phyloP scores from a whole-genome alignment of 2,113 vertebrate genomes.

The Silurus asotus region DNA sequence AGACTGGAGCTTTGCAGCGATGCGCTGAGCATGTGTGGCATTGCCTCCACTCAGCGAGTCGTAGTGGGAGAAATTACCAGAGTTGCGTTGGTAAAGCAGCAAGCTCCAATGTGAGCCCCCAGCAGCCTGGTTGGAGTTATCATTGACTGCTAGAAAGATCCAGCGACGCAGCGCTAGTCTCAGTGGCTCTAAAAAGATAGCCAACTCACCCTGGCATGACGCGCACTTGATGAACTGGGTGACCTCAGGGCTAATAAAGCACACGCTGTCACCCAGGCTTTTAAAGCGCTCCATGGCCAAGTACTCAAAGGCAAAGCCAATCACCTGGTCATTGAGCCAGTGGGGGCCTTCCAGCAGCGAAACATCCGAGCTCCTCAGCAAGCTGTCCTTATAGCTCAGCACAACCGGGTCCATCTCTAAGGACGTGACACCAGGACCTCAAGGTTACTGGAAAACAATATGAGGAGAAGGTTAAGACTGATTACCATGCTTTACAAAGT shows the following conservation, averaged over 20 bases:
- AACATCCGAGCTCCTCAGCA: constrained; percentile 87
- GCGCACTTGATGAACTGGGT: constrained; percentile 97
- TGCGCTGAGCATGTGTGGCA: constrained; percentile 81
- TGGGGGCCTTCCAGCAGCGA: constrained; percentile 85
- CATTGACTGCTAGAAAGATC: constrained; percentile 91
- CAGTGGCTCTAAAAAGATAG: constrained; percentile 88
- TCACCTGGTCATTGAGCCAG: constrained; percentile 96
- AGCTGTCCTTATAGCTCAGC: constrained; percentile 93
- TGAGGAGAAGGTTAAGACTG: not conserved
- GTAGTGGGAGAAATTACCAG: constrained; percentile 85
- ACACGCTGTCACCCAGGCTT: constrained; percentile 69
- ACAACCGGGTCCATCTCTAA: constrained; percentile 88
- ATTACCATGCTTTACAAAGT: not conserved
- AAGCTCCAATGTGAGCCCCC: constrained; percentile 97
- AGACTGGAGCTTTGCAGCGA: constrained; percentile 81
- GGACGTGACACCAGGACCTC: not conserved
- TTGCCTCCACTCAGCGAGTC: constrained; percentile 91
- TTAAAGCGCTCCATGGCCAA: constrained; percentile 80
- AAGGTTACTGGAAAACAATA: constrained; percentile 53
- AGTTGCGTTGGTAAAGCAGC: constrained; percentile 82
- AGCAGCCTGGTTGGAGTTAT: constrained; percentile 87
- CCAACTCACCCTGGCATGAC: constrained; percentile 80
- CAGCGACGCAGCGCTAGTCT: constrained; percentile 76
- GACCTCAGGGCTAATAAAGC: constrained; percentile 93
- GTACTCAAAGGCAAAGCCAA: constrained; percentile 95